phyloP scores from a whole-genome alignment of 2,888 invertebrate species.

The Pollenia amentaria region DNA sequence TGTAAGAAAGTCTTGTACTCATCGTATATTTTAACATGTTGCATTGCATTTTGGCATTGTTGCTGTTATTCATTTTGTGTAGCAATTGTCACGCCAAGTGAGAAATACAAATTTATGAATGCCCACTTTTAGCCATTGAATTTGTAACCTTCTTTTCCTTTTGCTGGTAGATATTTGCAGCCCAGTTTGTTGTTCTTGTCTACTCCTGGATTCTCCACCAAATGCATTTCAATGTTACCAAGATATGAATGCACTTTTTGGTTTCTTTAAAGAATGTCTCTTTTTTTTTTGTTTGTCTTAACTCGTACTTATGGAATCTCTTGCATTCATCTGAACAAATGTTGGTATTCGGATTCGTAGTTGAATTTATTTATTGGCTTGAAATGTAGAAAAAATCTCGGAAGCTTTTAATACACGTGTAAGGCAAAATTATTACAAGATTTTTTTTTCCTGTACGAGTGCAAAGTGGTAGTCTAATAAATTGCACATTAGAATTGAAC shows the following conservation, averaged over 20 bases:
- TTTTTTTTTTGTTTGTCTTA: conserved; percentile 17
- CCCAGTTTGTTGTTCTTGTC: conserved; percentile 35
- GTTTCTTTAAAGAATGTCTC: not conserved
- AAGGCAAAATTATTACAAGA: conserved; percentile 70
- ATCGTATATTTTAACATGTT: conserved; percentile 51
- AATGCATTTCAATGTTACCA: conserved; percentile 64
- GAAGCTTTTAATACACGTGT: conserved; percentile 73
- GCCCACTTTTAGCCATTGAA: conserved; percentile 79
- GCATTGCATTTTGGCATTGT: conserved; percentile 57
- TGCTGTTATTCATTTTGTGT: conserved; percentile 79
- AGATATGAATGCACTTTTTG: conserved; percentile 50
- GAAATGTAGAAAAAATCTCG: conserved; percentile 67
- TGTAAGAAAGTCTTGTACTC: conserved; percentile 52
- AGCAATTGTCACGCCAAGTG: conserved; percentile 84
- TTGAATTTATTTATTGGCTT: conserved; percentile 61
- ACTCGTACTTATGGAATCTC: conserved; percentile 45
- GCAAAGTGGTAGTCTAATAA: conserved; percentile 63
- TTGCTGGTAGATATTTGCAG: not conserved
- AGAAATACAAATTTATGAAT: conserved; percentile 84
- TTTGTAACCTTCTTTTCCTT: conserved; percentile 70
- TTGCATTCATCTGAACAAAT: conserved; percentile 50
- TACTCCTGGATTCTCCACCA: conserved; percentile 38
- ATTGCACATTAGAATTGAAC: conserved; percentile 64
- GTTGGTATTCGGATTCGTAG: conserved; percentile 9
- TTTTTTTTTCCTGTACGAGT: conserved; percentile 14